Percentiles rank a stretch among this genome's conserved stretches.
Evolutionary conservation across 2,113 vertebrate genomes (phyloP).

Genomic region (Pygoscelis adeliae): DNA sequence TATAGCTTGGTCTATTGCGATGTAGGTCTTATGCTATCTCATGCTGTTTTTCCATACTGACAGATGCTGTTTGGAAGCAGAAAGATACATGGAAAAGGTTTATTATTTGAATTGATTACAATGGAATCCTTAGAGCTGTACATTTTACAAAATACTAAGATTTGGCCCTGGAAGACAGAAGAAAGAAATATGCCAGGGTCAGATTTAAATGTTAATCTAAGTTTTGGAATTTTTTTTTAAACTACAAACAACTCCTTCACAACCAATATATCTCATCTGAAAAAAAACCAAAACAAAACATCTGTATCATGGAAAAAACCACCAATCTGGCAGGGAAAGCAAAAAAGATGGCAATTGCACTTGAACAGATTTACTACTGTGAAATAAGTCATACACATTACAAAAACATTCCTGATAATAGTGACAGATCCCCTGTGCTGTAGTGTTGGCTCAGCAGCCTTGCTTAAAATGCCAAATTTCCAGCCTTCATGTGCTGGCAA

Average conservation of each 20-base stretch:
- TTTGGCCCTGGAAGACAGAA: neutral
- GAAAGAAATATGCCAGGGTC: neutral
- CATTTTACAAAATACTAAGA: neutral
- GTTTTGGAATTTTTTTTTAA: neutral
- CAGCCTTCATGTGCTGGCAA: neutral
- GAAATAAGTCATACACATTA: neutral
- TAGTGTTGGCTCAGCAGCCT: neutral
- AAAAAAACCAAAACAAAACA: neutral
- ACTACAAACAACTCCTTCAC: neutral
- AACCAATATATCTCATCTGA: neutral
- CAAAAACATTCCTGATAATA: neutral
- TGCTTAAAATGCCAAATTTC: neutral
- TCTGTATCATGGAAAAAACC: neutral
- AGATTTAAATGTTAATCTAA: neutral
- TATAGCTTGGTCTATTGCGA: neutral
- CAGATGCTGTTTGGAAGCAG: neutral
- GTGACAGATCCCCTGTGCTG: neutral
- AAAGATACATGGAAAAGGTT: neutral
- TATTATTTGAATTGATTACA: neutral
- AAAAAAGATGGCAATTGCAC: neutral
- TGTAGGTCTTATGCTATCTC: neutral
- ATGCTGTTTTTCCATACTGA: neutral
- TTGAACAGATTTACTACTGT: neutral
- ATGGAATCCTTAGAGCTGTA: neutral
- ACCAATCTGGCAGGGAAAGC: neutral